Evolutionary conservation across 2,797 vertebrate species (phyloP).

Genomic region (Hemitrygon akajei): DNA sequence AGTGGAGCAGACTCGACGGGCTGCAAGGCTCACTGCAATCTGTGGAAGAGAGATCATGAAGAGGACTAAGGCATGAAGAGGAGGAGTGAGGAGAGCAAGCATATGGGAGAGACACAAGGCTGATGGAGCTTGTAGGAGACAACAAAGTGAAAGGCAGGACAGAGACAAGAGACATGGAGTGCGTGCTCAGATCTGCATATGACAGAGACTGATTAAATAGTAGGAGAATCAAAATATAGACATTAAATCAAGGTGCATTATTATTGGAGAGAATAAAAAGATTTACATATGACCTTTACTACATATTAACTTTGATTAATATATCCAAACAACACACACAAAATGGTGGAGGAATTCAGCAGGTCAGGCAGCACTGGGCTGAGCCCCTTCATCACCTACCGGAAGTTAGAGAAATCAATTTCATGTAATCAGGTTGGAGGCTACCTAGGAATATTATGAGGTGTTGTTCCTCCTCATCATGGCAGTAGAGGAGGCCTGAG

Average conservation of each 20-base stretch:
- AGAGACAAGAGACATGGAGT: neutral
- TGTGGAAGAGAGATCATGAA: no score
- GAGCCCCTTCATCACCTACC: no score
- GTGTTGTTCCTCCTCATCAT: no score
- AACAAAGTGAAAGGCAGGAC: neutral
- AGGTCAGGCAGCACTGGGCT: no score
- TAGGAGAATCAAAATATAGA: neutral
- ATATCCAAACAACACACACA: no score
- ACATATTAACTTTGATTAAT: neutral
- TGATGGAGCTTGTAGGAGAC: neutral
- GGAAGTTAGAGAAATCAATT: no score
- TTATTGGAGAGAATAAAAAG: neutral
- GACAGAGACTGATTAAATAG: neutral
- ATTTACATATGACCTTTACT: neutral
- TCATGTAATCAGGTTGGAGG: no score
- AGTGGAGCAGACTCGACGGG: neutral
- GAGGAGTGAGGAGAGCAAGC: neutral
- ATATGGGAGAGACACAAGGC: no score
- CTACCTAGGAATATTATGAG: no score
- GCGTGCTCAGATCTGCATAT: neutral
- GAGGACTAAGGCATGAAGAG: no score
- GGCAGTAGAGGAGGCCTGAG: no score
- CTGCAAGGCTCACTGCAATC: neutral
- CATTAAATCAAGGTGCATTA: neutral
- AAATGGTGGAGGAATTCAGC: no score